Evolutionary conservation across 2,888 invertebrate genomes (phyloP).

Genomic region (Mimachlamys varia): DNA sequence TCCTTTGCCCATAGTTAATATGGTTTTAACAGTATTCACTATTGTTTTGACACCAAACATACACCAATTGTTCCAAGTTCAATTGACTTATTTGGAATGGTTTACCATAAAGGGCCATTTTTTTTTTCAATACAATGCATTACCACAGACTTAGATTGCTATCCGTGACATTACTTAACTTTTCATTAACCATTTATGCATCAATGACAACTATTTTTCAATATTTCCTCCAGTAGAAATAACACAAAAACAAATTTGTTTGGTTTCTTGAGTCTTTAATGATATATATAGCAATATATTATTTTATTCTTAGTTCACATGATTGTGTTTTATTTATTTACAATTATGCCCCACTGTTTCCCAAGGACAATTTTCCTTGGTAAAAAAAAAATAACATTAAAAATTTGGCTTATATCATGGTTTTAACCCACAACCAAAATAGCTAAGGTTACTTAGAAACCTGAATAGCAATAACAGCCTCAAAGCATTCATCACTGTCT

Average conservation of each 20-base stretch:
- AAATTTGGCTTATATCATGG: conserved; percentile 30
- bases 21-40: no score
- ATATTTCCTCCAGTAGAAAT: not conserved
- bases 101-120: no score
- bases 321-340: conserved; percentile 42
- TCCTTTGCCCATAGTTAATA: no score
- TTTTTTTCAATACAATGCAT: no score
- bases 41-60: no score
- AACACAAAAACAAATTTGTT: not conserved
- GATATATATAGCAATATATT: conserved; percentile 41
- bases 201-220: not conserved
- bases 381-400: not conserved
- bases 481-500: not conserved
- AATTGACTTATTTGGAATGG: no score
- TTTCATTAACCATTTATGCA: no score
- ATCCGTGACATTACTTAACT: no score
- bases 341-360: conserved; percentile 42
- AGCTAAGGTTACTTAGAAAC: conserved; percentile 7
- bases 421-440: conserved; percentile 23
- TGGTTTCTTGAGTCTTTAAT: conserved; percentile 21
- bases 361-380: not conserved
- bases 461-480: conserved; percentile 1
- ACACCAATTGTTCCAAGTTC: no score
- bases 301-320: conserved; percentile 42
- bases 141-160: no score